A percentile compares a stretch with the other conserved stretches of the same genome.
phyloP scores from a whole-genome alignment of 2,797 vertebrate genomes.

The Artibeus jamaicensis region DNA sequence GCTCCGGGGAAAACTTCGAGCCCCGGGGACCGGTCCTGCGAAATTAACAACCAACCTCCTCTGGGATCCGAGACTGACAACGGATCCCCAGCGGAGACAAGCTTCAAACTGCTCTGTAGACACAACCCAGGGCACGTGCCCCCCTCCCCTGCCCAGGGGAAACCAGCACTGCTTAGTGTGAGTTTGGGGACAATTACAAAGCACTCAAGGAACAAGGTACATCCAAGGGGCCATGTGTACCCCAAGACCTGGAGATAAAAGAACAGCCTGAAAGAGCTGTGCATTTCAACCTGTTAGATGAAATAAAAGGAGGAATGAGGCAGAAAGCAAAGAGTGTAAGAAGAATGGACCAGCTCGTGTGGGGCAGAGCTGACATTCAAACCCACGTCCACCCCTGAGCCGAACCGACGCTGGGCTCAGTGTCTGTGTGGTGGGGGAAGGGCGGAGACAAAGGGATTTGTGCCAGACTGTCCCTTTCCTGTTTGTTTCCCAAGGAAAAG shows the following conservation, averaged over 20 bases:
- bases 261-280: not conserved
- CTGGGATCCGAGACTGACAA: not conserved
- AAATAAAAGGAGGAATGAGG: not conserved
- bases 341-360: accelerated
- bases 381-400: not conserved
- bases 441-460: not conserved
- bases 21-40: not conserved
- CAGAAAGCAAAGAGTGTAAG: not conserved
- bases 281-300: not conserved
- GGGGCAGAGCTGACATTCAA: not conserved
- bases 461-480: not conserved
- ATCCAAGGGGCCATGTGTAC: not conserved
- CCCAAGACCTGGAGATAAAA: not conserved
- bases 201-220: not conserved
- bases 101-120: not conserved
- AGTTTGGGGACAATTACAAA: not conserved
- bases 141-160: too few species aligned
- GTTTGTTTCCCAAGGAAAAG: not conserved
- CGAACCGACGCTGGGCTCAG: too few species aligned
- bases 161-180: not conserved
- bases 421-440: not conserved
- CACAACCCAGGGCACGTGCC: not conserved
- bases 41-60: not conserved
- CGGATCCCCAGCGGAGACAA: not conserved
- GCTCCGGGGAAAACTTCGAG: not conserved